Percentiles rank a stretch among this genome's conserved stretches.
Evolutionary conservation across 2,113 vertebrate species (phyloP).

Genomic region (human (Homo sapiens)): DNA sequence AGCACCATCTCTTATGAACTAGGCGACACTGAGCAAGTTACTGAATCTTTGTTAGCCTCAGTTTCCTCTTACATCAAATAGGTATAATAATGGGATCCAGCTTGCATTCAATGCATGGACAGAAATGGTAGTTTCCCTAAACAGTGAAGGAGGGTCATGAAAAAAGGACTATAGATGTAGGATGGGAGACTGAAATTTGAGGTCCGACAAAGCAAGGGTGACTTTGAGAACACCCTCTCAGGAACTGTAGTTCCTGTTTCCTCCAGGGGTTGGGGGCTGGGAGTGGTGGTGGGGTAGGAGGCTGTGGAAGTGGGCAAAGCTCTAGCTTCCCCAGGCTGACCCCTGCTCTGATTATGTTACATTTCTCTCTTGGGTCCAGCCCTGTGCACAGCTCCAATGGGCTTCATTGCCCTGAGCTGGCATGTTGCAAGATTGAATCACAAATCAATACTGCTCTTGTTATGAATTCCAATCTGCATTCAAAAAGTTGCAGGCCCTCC

Average conservation of each 20-base stretch:
- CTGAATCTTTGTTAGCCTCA: background rate
- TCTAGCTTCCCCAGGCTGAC: background rate
- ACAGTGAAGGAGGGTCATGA: background rate
- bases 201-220: background rate
- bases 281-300: no score
- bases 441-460: slow-evolving; percentile 7
- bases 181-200: background rate
- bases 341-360: background rate
- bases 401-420: background rate
- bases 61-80: background rate
- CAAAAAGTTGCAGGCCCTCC: background rate
- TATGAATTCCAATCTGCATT: background rate
- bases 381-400: background rate
- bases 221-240: background rate
- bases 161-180: background rate
- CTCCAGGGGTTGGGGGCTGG: background rate
- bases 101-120: background rate
- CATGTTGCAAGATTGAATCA: background rate
- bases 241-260: background rate
- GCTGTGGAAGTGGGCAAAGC: background rate
- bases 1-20: background rate
- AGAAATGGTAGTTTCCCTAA: background rate
- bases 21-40: background rate
- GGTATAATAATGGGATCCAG: background rate
- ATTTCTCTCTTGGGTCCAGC: background rate